Base-by-base conservation (phyloP, 2,113 vertebrate species). In the Cyprinodon brontotheroides region DNA sequence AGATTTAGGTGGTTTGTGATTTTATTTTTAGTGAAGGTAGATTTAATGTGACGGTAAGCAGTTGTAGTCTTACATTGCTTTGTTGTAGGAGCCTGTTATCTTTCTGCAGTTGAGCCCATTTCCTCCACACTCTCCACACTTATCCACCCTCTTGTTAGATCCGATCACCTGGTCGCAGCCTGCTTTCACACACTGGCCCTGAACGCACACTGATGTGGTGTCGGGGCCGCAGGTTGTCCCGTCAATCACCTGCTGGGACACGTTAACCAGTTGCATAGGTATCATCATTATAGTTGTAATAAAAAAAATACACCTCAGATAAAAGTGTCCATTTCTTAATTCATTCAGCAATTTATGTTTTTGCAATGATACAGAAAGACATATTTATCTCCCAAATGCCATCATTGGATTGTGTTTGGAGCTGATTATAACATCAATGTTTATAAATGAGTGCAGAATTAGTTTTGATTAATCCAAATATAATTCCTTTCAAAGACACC, bases 141-240 rank as follows among this genome's bases (percentile, higher is more conserved):
- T 98, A 89, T 99, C 98, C 87, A 97, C 90, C 86, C 95, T 97
- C 90, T 94, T 95, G 78, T 92, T 95, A n/a, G 98, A 99, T 1
- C 96, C 96, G 0, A 99, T 92, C 65, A 98, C 37, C 1, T 96
- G 96, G 62, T 99, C 98, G 43, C 98, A 99, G 79, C 98, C 97
- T 0, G 98, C 97, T 86, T 99, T 99, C 89, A 99, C 94, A 84
- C 98, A 99, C 86, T 99, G 97, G 64, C 98, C 98, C 0, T 95
- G 96, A 38, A 99, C 96, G 1, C 98, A 99, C 84, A 99, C 92
- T 6, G 97, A 96, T 20, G 97, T 96, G 41, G 96, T 98, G 80
- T 99, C 97, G 0, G 97, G 97, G 2, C 97, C 96, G 11, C 98
- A 99, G 17, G 95, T 93, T 0, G 97, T 99, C 59, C 98, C 98